Conservation (phyloP, 2,888 invertebrate species). For the Archips crataeganus region DNA sequence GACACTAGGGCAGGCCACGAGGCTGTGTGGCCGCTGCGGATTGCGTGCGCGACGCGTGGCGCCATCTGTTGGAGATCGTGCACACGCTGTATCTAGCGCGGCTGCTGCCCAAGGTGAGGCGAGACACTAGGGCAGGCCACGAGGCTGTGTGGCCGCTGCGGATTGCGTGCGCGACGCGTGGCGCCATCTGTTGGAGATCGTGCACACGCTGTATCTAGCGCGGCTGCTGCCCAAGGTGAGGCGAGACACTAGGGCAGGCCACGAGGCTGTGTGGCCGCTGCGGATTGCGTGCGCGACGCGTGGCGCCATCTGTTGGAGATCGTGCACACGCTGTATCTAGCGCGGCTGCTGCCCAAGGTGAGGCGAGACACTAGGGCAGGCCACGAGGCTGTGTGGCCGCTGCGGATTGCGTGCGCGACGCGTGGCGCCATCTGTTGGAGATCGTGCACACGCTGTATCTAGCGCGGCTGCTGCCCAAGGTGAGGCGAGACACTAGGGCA, state of each 20-base stretch:
- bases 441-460: conserved; percentile 94
- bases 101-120: too few species aligned
- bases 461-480: conserved; percentile 93
- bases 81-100: too few species aligned
- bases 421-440: conserved; percentile 98
- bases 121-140: too few species aligned
- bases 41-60: too few species aligned
- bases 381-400: too few species aligned
- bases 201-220: conserved; percentile 94
- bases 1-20: too few species aligned
- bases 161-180: conserved; percentile 97
- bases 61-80: too few species aligned
- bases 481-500: conserved; percentile 42
- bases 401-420: conserved; percentile 96
- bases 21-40: too few species aligned
- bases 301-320: conserved; percentile 98
- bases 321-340: conserved; percentile 93
- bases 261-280: too few species aligned
- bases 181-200: conserved; percentile 96
- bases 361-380: too few species aligned
- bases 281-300: conserved; percentile 95
- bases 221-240: conserved; percentile 91
- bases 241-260: too few species aligned
- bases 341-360: conserved; percentile 92
- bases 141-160: too few species aligned